Conservation (phyloP, 2,113 vertebrate species). For the Scytalopus superciliaris region DNA sequence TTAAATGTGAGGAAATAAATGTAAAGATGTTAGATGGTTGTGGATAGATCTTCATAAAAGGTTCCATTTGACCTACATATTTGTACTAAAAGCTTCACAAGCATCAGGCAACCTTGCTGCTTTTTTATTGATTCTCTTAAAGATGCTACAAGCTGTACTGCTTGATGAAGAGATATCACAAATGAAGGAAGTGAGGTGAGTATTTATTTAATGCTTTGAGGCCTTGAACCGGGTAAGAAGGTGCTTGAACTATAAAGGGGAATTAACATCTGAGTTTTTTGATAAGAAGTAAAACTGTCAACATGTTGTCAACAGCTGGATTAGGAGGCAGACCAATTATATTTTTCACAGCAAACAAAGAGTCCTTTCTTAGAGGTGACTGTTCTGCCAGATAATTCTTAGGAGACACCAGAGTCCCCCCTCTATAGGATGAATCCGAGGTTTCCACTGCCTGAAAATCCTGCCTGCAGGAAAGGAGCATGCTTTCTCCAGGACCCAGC, state of each 20-base stretch:
- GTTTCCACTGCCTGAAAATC: neutral
- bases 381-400: neutral
- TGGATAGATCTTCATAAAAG: neutral
- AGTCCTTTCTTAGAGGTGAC: neutral
- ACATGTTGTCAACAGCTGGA: neutral
- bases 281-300: neutral
- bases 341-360: neutral
- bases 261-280: neutral
- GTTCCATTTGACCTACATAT: neutral
- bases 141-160: slow-evolving; percentile 26
- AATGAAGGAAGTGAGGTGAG: neutral
- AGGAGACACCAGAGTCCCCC: neutral
- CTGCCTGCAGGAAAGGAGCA: neutral
- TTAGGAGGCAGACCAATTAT: neutral
- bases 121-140: slow-evolving; percentile 33
- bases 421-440: neutral
- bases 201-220: slow-evolving; percentile 37
- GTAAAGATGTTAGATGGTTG: neutral
- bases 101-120: neutral
- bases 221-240: neutral
- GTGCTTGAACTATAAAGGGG: neutral
- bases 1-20: neutral
- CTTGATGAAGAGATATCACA: neutral
- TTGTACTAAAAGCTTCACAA: neutral
- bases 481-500: neutral